These are phyloP conservation scores for Fregata magnificens DNA, from an alignment of 2,113 vertebrate genomes.

Conservation along the genomic window DNA sequence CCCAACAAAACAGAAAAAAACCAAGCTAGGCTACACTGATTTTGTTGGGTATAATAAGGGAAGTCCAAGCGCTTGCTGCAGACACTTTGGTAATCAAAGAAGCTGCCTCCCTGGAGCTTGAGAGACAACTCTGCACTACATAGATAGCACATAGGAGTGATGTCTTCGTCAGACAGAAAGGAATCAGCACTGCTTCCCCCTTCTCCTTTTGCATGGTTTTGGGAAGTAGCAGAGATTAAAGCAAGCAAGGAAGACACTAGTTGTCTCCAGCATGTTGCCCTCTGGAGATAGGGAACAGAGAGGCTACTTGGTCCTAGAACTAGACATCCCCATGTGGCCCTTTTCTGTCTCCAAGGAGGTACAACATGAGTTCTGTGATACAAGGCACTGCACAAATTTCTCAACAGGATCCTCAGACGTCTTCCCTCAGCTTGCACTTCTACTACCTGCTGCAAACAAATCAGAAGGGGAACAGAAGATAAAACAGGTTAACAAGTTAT, in stretches of 20 bases:
- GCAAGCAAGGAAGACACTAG: not conserved
- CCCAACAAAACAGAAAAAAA: not conserved
- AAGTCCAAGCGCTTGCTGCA: not conserved
- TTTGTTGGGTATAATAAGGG: not conserved
- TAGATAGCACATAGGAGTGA: fast-evolving
- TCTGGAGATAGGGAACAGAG: not conserved
- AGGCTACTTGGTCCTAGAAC: too few species aligned
- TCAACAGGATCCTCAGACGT: not conserved
- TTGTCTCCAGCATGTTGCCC: not conserved
- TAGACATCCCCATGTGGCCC: not conserved
- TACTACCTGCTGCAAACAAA: not conserved
- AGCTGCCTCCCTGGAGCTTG: not conserved
- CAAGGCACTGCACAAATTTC: not conserved
- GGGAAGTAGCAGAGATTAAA: not conserved
- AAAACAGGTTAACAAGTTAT: not conserved
- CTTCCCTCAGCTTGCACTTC: not conserved
- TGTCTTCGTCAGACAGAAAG: not conserved
- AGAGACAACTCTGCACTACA: not conserved
- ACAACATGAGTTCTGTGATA: not conserved
- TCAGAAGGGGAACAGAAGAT: not conserved
- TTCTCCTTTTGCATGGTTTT: not conserved
- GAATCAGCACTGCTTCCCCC: not conserved
- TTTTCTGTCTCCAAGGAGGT: not conserved
- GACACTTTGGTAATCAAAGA: not conserved
- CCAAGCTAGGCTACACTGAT: not conserved